Evolutionary conservation across 1,140 invertebrate genomes (phyloP).

Genomic region (Agrypnia vestita): DNA sequence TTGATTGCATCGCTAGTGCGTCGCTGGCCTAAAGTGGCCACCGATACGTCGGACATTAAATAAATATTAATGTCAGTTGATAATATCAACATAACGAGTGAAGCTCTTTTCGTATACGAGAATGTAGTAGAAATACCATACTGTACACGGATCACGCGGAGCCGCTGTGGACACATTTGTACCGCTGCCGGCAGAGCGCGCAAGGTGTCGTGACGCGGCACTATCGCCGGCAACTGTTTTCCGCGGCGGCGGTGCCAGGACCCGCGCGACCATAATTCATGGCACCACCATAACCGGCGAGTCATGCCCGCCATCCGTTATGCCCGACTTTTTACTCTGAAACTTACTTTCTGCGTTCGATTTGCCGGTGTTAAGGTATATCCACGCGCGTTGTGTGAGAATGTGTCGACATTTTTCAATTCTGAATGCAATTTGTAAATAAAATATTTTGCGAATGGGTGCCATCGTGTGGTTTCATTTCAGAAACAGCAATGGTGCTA

Average conservation of each 20-base stretch:
- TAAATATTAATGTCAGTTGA: too few species aligned
- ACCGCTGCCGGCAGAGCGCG: not conserved
- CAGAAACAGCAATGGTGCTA: not conserved
- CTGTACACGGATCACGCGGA: not conserved
- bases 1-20: too few species aligned
- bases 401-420: too few species aligned
- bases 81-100: too few species aligned
- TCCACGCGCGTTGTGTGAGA: not conserved
- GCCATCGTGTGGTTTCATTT: not conserved
- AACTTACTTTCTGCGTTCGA: conserved; percentile 1
- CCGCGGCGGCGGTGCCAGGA: not conserved
- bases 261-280: conserved; percentile 1
- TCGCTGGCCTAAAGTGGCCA: too few species aligned
- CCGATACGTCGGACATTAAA: too few species aligned
- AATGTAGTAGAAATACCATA: too few species aligned
- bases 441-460: not conserved
- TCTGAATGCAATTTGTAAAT: too few species aligned
- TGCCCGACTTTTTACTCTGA: not conserved
- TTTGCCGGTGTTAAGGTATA: conserved; percentile 17
- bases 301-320: conserved; percentile 39
- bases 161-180: not conserved
- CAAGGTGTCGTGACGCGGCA: conserved; percentile 37
- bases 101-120: too few species aligned
- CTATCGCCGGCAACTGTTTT: conserved; percentile 2
- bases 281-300: not conserved